These are phyloP conservation scores for Eudasyphora cyanicolor DNA, from an alignment of 2,888 invertebrate species.

Conservation along the genomic window DNA sequence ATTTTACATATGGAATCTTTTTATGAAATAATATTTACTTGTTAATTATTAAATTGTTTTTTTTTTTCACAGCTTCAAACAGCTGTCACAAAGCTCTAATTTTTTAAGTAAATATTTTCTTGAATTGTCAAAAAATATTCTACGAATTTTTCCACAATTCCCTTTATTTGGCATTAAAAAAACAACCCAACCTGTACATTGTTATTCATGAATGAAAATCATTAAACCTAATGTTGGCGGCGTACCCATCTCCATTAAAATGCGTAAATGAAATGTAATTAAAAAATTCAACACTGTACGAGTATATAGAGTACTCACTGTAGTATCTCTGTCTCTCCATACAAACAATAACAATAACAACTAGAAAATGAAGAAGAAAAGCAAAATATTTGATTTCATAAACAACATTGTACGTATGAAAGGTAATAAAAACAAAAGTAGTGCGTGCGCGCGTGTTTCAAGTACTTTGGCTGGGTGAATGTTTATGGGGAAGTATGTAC, in stretches of 20 bases:
- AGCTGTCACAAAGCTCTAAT: too few relatives aligned
- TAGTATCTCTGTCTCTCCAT: too few relatives aligned
- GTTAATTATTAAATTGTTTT: too few relatives aligned
- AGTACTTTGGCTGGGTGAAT: neutral
- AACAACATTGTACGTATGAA: conserved; percentile 14
- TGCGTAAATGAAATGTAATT: conserved; percentile 17
- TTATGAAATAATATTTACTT: too few relatives aligned
- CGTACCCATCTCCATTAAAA: neutral
- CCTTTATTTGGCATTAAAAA: neutral
- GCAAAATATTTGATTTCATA: conserved; percentile 23
- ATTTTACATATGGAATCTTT: too few relatives aligned
- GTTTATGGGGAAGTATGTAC: neutral
- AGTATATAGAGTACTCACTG: conserved; percentile 1
- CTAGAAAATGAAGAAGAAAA: conserved; percentile 2
- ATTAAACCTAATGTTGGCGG: too few relatives aligned
- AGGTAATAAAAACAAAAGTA: conserved; percentile 39
- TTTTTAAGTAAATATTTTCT: neutral
- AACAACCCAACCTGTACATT: neutral
- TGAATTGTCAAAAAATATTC: neutral
- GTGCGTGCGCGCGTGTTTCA: conserved; percentile 39
- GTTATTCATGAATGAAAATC: too few relatives aligned
- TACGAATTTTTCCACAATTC: neutral
- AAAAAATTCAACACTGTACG: neutral
- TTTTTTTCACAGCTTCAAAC: too few relatives aligned
- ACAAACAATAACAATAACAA: neutral